A percentile compares a stretch with the other conserved stretches of the same genome.
These are phyloP conservation scores for Paramormyrops hopkinsi DNA, from an alignment of 2,797 vertebrate genomes.

Conservation along the genomic window DNA sequence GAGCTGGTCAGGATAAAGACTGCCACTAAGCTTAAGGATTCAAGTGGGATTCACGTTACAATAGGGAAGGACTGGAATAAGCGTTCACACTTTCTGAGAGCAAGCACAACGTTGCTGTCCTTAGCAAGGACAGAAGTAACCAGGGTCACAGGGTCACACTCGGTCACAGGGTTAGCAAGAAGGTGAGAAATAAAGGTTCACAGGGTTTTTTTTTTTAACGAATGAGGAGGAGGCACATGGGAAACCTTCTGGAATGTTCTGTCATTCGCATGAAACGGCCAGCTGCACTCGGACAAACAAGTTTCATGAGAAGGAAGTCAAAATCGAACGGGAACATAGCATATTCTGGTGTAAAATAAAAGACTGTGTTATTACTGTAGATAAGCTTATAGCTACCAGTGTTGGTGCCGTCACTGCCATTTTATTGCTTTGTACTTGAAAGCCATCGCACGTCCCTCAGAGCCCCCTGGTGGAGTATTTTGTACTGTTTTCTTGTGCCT, in stretches of 20 bases:
- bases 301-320: conserved; percentile 43
- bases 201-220: conserved; percentile 55
- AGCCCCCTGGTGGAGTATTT: conserved; percentile 61
- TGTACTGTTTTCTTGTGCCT: conserved; percentile 52
- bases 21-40: neutral
- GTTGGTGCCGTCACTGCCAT: conserved; percentile 51
- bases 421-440: conserved; percentile 46
- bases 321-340: conserved; percentile 36
- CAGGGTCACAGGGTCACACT: conserved; percentile 31
- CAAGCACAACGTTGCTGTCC: neutral
- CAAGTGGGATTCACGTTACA: neutral
- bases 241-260: conserved; percentile 25
- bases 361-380: conserved; percentile 59
- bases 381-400: conserved; percentile 52
- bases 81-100: neutral
- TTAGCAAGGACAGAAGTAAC: neutral
- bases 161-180: conserved; percentile 56
- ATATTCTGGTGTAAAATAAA: conserved; percentile 60
- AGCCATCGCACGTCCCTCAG: conserved; percentile 42
- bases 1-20: neutral
- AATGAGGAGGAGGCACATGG: conserved; percentile 30
- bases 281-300: conserved; percentile 30
- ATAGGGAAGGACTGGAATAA: neutral
- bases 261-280: conserved; percentile 40
- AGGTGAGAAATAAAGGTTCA: conserved; percentile 51